A percentile compares a stretch with the other conserved stretches of the same genome.
These are phyloP conservation scores for Exocentrus adspersus DNA, from an alignment of 2,888 invertebrate species.

Conservation along the genomic window DNA sequence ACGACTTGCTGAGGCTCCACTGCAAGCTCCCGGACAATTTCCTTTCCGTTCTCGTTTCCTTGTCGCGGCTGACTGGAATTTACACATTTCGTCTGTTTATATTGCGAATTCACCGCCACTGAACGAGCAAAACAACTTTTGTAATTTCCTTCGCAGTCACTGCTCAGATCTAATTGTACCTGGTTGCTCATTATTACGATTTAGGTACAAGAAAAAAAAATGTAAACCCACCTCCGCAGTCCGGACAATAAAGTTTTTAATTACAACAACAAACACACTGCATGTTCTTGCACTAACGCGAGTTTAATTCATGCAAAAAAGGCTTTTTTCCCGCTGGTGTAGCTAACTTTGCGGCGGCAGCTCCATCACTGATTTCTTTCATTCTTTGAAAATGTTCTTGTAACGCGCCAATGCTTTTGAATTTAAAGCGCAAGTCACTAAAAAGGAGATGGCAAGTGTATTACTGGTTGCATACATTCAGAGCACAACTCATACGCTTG, in stretches of 20 bases:
- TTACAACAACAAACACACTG: neutral
- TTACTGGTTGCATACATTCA: neutral
- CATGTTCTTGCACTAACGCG: neutral
- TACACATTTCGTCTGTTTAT: slow-evolving; percentile 48
- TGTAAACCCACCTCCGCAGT: neutral
- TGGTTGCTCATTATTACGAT: slow-evolving; percentile 46
- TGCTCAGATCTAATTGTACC: slow-evolving; percentile 49
- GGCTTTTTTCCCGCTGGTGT: neutral
- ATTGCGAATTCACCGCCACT: slow-evolving; percentile 59
- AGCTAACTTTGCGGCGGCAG: slow-evolving; percentile 18
- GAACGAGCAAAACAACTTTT: slow-evolving; percentile 62
- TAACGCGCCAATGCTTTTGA: slow-evolving; percentile 47
- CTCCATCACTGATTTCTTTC: slow-evolving; percentile 37
- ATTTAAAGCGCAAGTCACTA: slow-evolving; percentile 35
- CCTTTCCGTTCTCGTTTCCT: slow-evolving; percentile 14
- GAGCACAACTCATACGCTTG: neutral
- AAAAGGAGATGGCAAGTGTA: slow-evolving; percentile 16
- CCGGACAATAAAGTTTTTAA: neutral
- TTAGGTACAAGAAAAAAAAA: slow-evolving; percentile 9
- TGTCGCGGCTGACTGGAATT: slow-evolving; percentile 30
- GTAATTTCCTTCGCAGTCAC: slow-evolving; percentile 55
- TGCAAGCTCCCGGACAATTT: slow-evolving; percentile 21
- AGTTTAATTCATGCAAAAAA: neutral
- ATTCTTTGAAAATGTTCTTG: slow-evolving; percentile 42
- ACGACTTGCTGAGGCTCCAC: slow-evolving; percentile 34